Evolutionary conservation across 2,113 vertebrate species (phyloP).

Genomic region (Gymnorhina tibicen): DNA sequence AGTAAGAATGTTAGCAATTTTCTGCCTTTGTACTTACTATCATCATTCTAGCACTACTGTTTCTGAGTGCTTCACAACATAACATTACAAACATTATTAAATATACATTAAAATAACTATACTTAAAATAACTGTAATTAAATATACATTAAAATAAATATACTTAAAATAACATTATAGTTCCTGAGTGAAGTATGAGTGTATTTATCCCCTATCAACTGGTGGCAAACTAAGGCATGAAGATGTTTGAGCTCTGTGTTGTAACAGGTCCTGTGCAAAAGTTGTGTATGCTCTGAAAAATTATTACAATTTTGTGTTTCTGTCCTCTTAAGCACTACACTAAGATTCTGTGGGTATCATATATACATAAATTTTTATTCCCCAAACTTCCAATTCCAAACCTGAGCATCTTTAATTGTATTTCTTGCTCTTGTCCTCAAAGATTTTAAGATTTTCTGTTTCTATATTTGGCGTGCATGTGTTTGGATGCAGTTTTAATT

Average conservation of each 20-base stretch:
- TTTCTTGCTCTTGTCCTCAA: neutral
- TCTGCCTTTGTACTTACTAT: neutral
- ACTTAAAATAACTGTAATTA: no score
- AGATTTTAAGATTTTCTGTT: neutral
- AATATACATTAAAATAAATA: no score
- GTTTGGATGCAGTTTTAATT: neutral
- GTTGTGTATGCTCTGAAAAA: neutral
- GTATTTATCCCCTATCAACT: neutral
- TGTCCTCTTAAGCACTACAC: neutral
- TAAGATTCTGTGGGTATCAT: neutral
- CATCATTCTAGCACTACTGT: neutral
- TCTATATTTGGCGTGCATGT: neutral
- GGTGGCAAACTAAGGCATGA: neutral
- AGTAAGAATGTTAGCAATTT: neutral
- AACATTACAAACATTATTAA: no score
- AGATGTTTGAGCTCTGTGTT: neutral
- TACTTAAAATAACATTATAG: neutral
- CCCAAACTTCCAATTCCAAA: neutral
- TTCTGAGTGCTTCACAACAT: neutral
- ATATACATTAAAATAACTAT: no score
- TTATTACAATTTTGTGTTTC: neutral
- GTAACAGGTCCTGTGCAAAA: neutral
- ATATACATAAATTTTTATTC: neutral
- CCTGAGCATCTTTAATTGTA: neutral
- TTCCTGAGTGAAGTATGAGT: neutral